Percentiles rank a stretch among this genome's conserved stretches.
These are phyloP conservation scores for Actinopyga echinites DNA, from an alignment of 53 echinoderm and acorn worm species.

Conservation along the genomic window DNA sequence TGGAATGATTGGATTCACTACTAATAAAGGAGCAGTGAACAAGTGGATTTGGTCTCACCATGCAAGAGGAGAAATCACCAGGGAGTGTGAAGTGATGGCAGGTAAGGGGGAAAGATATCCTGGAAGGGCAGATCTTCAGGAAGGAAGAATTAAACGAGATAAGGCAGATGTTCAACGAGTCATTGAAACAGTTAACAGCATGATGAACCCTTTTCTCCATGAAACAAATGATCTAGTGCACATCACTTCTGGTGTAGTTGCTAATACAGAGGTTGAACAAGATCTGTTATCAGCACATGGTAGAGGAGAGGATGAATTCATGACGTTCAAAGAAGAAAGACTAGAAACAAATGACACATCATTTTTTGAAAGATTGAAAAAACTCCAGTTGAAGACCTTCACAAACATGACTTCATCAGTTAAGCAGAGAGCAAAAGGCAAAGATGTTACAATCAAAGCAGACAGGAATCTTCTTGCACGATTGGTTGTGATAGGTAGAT, in stretches of 20 bases:
- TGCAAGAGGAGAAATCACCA: slow-evolving; percentile 46
- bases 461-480: slow-evolving; percentile 52
- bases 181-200: slow-evolving; percentile 42
- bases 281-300: slow-evolving; percentile 23
- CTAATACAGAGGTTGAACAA: slow-evolving; percentile 29
- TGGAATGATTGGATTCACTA: slow-evolving; percentile 60
- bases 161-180: slow-evolving; percentile 39
- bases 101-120: slow-evolving; percentile 36
- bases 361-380: slow-evolving; percentile 49
- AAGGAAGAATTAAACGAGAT: slow-evolving; percentile 32
- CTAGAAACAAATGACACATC: slow-evolving; percentile 37
- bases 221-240: slow-evolving; percentile 50
- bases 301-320: slow-evolving; percentile 40
- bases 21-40: slow-evolving; percentile 61
- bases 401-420: slow-evolving; percentile 5
- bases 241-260: slow-evolving; percentile 55
- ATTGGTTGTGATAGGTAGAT: slow-evolving; percentile 42
- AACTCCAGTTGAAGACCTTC: slow-evolving; percentile 54
- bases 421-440: slow-evolving; percentile 44
- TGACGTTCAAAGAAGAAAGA: slow-evolving; percentile 35
- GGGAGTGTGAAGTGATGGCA: slow-evolving; percentile 59
- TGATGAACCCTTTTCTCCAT: slow-evolving; percentile 58
- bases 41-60: slow-evolving; percentile 57
- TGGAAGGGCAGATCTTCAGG: slow-evolving; percentile 25
- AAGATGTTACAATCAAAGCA: slow-evolving; percentile 42